Base-by-base conservation (phyloP, 2,888 invertebrate genomes). In the Scaptomyza flava region DNA sequence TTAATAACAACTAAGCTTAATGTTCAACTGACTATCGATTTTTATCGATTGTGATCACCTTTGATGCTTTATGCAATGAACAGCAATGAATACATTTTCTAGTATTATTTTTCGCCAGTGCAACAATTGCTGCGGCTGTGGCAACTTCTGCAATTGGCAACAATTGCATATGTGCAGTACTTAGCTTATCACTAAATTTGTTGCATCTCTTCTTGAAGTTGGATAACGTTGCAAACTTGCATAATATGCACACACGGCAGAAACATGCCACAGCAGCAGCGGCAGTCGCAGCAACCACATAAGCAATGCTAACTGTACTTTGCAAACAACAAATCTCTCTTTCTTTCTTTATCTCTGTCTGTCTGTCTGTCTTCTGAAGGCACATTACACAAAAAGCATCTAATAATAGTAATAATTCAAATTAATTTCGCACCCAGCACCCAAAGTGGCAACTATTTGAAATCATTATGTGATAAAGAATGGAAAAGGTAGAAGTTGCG, bases 401-500 rank as follows among this genome's bases (percentile, higher is more conserved):
- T 87, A 87, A 82, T 82, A 87, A 87, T 72, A 87, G 83, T 85
- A 83, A 83, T 83, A 83, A 77, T 72, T 87, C 86, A 85, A 83
- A 83, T 83, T 87, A 85, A 83, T 85, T 83, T 85, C 73, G 74
- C 83, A 75, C 85, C 71, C 67, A 79, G 52, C 74, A 52, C 56
- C 65, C 46, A 72, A 75, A 75, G 68, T 77, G 68, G 61, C 51
- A 77, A 77, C 70, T 78, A 84, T 84, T 84, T 72, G 70, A 85
- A 82, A 85, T 79, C 82, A 82, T 85, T 85, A 87, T 68, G 86
- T 87, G 86, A 85, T 85, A 82, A 82, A 76, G 71, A 68, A 57
- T 54, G 66, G 65, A 63, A 31, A 11, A 12, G 34, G 27, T 1
- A 27, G 14, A 51, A 38, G 38, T 41, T 46, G 42, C 12, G 23